Conservation (phyloP, 1,140 invertebrate species). For the Magallana gigas region DNA sequence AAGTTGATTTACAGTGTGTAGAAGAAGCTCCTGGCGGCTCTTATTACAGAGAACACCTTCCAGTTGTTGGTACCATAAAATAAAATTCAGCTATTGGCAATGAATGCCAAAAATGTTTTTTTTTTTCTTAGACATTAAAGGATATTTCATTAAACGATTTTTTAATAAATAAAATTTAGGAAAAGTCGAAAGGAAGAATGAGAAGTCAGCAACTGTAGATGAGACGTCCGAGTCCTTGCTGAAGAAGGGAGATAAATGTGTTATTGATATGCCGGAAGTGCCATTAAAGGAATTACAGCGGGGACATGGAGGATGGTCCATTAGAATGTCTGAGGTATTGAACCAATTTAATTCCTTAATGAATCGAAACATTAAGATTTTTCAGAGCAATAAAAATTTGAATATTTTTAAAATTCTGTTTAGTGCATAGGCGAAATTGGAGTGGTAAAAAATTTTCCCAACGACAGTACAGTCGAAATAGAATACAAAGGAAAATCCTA, state of each 20-base stretch:
- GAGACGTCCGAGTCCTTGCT: constrained; percentile 19
- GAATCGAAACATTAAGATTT: too few species aligned
- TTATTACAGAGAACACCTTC: constrained; percentile 91
- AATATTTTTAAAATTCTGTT: not conserved
- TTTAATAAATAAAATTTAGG: not conserved
- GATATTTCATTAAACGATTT: too few species aligned
- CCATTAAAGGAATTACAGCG: constrained; percentile 58
- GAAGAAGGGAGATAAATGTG: constrained; percentile 60
- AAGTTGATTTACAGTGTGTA: constrained; percentile 90
- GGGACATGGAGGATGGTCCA: constrained; percentile 64
- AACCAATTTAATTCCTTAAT: too few species aligned
- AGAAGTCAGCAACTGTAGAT: not conserved
- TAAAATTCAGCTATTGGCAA: too few species aligned
- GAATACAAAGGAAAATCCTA: constrained; percentile 53
- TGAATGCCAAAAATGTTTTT: too few species aligned
- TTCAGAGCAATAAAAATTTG: too few species aligned
- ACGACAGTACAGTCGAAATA: constrained; percentile 54
- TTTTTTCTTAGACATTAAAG: too few species aligned
- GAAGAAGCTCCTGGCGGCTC: constrained; percentile 85
- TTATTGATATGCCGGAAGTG: constrained; percentile 53
- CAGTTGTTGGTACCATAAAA: constrained; percentile 84
- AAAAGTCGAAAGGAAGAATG: not conserved
- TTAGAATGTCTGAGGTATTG: constrained; percentile 65
- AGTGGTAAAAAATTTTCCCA: constrained; percentile 51
- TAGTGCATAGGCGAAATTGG: constrained; percentile 60